These are phyloP conservation scores for Dascillus cervinus DNA, from an alignment of 2,888 invertebrate species.

Conservation along the genomic window DNA sequence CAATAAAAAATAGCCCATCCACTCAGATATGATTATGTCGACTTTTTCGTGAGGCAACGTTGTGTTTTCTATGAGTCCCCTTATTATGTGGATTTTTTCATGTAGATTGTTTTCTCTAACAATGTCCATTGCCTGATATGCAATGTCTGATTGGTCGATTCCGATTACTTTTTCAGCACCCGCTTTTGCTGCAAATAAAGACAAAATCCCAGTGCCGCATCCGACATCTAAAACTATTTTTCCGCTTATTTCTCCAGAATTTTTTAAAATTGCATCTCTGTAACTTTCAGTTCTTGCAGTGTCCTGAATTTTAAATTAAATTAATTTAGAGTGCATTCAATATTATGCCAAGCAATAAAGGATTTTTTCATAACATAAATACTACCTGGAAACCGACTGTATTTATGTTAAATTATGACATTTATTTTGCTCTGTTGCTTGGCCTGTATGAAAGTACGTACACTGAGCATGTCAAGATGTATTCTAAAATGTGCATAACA, in stretches of 20 bases:
- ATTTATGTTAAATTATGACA: too few relatives aligned
- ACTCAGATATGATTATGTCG: slow-evolving; percentile 92
- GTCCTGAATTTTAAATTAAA: slow-evolving; percentile 54
- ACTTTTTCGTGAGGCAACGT: slow-evolving; percentile 66
- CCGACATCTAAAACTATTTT: slow-evolving; percentile 92
- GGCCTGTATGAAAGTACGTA: slow-evolving; percentile 41
- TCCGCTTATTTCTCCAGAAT: slow-evolving; percentile 58
- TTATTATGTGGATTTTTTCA: slow-evolving; percentile 66
- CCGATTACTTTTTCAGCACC: slow-evolving; percentile 88
- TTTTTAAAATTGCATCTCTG: slow-evolving; percentile 71
- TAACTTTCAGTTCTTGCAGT: slow-evolving; percentile 81
- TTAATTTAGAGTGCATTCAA: too few relatives aligned
- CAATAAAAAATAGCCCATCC: slow-evolving; percentile 97
- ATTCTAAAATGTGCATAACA: slow-evolving; percentile 88
- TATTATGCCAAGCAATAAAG: too few relatives aligned
- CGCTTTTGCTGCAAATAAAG: slow-evolving; percentile 95
- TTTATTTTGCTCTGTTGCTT: too few relatives aligned
- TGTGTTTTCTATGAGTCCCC: slow-evolving; percentile 82
- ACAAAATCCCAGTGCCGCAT: slow-evolving; percentile 95
- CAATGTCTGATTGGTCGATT: slow-evolving; percentile 92
- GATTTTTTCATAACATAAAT: too few relatives aligned
- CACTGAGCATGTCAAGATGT: slow-evolving; percentile 90
- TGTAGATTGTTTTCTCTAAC: slow-evolving; percentile 50
- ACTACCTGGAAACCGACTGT: too few relatives aligned
- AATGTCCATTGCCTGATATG: slow-evolving; percentile 93